A percentile compares a stretch with the other conserved stretches of the same genome.
phyloP scores from a whole-genome alignment of 2,888 invertebrate species.

The Acleris emargana region DNA sequence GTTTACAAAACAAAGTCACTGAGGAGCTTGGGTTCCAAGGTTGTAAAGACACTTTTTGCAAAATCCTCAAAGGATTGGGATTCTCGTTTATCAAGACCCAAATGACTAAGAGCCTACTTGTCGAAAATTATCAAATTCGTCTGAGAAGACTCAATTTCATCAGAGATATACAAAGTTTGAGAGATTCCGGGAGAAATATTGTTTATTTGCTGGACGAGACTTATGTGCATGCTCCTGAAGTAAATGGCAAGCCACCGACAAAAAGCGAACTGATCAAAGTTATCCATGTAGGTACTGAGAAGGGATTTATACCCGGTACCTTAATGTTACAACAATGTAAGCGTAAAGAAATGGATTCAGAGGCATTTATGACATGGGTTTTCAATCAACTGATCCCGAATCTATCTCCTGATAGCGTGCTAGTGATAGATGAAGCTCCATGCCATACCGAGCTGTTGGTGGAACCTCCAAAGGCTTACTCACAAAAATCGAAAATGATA shows the following conservation, averaged over 20 bases:
- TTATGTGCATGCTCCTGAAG: background rate
- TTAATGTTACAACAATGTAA: background rate
- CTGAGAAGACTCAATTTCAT: background rate
- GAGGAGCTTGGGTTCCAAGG: background rate
- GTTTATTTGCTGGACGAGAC: constrained; percentile 1
- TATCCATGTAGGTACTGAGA: background rate
- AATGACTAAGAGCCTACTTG: background rate
- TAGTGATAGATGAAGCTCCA: background rate
- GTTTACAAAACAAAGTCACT: background rate
- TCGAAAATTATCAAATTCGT: background rate
- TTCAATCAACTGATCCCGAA: background rate
- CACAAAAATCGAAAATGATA: background rate
- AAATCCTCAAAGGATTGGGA: background rate
- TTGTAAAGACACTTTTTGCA: background rate
- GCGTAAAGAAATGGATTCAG: background rate
- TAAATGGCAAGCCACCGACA: background rate
- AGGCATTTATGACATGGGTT: background rate
- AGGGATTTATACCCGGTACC: background rate
- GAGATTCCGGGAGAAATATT: background rate
- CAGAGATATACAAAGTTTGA: background rate
- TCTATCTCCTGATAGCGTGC: background rate
- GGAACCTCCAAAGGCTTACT: background rate
- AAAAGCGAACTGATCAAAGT: background rate
- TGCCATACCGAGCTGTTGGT: background rate
- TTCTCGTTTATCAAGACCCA: background rate